Conservation (phyloP, 1,140 invertebrate species). For the Triops cancriformis region DNA sequence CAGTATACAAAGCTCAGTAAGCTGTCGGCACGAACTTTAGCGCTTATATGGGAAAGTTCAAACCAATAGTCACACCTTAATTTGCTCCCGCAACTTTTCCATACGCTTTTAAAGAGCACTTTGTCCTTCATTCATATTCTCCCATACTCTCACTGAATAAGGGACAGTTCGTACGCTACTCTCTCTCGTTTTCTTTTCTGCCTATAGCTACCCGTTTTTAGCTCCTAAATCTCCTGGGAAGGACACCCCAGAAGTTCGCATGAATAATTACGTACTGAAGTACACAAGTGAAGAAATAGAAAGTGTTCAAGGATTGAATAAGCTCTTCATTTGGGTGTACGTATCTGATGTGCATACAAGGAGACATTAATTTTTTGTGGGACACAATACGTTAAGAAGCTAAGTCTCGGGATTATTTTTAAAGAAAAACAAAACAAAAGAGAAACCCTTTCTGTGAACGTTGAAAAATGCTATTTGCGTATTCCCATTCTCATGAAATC, state of each 20-base stretch:
- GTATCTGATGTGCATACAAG: neutral
- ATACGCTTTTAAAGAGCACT: neutral
- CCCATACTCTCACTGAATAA: neutral
- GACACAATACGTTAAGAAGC: neutral
- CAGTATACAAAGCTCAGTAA: neutral
- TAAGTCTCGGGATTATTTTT: no score
- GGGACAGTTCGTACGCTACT: neutral
- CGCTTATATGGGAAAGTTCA: neutral
- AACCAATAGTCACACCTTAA: slow-evolving; percentile 1
- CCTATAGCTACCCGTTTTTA: neutral
- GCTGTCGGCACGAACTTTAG: neutral
- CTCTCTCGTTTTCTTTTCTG: neutral
- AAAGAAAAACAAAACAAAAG: neutral
- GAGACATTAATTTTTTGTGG: neutral
- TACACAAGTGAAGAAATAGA: neutral
- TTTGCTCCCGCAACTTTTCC: neutral
- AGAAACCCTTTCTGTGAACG: neutral
- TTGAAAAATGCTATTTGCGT: neutral
- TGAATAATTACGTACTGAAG: neutral
- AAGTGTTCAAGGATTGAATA: neutral
- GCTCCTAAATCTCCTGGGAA: neutral
- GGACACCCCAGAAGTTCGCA: neutral
- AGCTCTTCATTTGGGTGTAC: no score
- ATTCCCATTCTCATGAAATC: neutral
- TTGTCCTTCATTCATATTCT: neutral